These are phyloP conservation scores for Triplophysa yarkandensis DNA, from an alignment of 2,797 vertebrate genomes.

Conservation along the genomic window DNA sequence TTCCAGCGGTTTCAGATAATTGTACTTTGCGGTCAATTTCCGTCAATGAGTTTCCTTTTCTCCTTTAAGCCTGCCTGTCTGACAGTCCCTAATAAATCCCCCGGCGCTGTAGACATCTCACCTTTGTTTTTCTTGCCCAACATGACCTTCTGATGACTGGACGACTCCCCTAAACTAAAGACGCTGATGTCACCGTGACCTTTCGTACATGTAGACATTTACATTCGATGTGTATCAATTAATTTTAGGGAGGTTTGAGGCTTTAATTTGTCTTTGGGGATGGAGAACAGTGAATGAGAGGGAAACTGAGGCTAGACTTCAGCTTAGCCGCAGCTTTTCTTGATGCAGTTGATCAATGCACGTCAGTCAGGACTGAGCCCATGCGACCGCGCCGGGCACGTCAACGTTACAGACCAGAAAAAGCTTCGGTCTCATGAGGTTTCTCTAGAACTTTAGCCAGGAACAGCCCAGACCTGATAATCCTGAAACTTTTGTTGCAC, in stretches of 20 bases:
- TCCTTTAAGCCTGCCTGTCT: slow-evolving; percentile 6
- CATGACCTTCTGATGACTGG: slow-evolving; percentile 28
- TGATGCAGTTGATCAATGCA: slow-evolving; percentile 45
- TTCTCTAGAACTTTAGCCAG: slow-evolving; percentile 10
- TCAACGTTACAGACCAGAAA: slow-evolving; percentile 12
- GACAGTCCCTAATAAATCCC: slow-evolving; percentile 52
- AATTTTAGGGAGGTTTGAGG: slow-evolving; percentile 26
- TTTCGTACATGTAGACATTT: slow-evolving; percentile 44
- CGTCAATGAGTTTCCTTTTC: slow-evolving; percentile 30
- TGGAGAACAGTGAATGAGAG: slow-evolving; percentile 14
- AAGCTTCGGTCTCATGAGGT: slow-evolving; percentile 17
- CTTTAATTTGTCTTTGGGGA: slow-evolving; percentile 31
- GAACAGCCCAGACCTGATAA: neutral
- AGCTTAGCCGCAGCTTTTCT: slow-evolving; percentile 10
- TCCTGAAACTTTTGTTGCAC: neutral
- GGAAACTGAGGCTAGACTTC: slow-evolving; percentile 10
- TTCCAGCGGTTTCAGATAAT: slow-evolving; percentile 40
- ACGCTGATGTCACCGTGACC: slow-evolving; percentile 41
- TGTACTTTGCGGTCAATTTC: slow-evolving; percentile 49
- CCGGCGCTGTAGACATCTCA: slow-evolving; percentile 15
- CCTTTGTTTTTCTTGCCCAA: slow-evolving; percentile 7
- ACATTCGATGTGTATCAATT: slow-evolving; percentile 34
- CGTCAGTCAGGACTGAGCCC: slow-evolving; percentile 42
- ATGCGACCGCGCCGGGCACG: neutral
- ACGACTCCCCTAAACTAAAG: slow-evolving; percentile 19